Evolutionary conservation across 2,113 vertebrate species (phyloP), one percentile per base, ranked within the genome.

Genomic region (Junco hyemalis): DNA sequence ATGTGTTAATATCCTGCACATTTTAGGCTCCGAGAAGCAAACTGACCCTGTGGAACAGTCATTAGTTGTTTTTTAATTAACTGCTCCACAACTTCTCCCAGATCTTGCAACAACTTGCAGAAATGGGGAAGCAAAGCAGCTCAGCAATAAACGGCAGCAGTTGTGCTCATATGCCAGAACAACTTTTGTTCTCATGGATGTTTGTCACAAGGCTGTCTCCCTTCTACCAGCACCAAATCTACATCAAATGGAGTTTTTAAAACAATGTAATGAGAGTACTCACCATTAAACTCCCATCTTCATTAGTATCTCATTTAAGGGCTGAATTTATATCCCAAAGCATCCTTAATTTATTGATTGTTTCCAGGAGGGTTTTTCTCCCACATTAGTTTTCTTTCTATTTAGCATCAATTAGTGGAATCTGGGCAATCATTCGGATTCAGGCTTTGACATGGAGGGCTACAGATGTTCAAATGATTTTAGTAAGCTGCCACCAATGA

Each of bases 11-110:
- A 97, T 92, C 88, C 94, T 83, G 45, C 90, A 82, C 17, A 5
- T 93, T 96, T 93, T 93, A 95, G 93, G 94, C 92, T 95, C 77
- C 0, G 10, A 81, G 90, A 95, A 95, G 87, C 88, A 91, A 93
- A 93, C 77, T 94, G 95, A 96, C 88, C 85, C 95, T 70, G 61
- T 91, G 92, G 64, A 95, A 94, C 72, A 91, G 73, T 93, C 95
- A 94, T 96, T 95, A 96, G 91, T 91, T 96, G 88, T 70, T 96
- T 95, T 95, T 93, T 95, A 96, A 97, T 97, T 96, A 97, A 96
- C 78, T 89, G n/a, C 8, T 66, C 36, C 72, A 82, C 65, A 33
- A 77, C 95, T 72, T 33, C 10, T 33, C 47, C 57, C 48, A 77
- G 85, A 91, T 86, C 95, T 94, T 82, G 66, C 82, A 81, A 79